These are phyloP conservation scores for Zeus faber DNA, from an alignment of 2,113 vertebrate genomes.

Conservation along the genomic window DNA sequence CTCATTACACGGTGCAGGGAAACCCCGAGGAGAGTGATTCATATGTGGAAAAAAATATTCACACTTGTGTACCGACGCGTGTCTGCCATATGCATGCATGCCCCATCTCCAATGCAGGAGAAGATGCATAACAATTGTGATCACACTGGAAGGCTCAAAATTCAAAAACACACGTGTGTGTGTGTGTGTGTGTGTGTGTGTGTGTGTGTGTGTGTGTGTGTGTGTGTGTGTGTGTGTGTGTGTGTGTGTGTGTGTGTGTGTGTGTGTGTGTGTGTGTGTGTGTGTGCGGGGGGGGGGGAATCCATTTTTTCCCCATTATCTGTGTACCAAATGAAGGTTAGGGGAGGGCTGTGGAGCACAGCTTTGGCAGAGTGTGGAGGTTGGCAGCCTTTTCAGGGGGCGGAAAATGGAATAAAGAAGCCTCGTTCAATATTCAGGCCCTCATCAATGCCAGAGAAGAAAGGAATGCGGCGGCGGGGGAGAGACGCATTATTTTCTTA, in stretches of 20 bases:
- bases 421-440: conserved; percentile 57
- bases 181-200: no score
- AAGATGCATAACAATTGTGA: no score
- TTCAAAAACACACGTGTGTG: no score
- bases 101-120: no score
- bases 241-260: not conserved
- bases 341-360: conserved; percentile 39
- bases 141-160: no score
- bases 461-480: conserved; percentile 26
- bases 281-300: conserved; percentile 24
- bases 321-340: conserved; percentile 63
- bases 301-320: conserved; percentile 60
- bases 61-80: no score
- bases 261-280: not conserved
- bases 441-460: conserved; percentile 29
- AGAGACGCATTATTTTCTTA: conserved; percentile 41
- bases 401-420: conserved; percentile 56
- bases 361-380: conserved; percentile 51
- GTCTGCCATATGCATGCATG: no score
- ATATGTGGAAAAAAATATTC: no score
- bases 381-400: conserved; percentile 59
- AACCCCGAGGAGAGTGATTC: no score
- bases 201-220: no score
- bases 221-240: no score
- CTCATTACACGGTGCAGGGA: no score